Base-by-base conservation (phyloP, 2,888 invertebrate genomes). In the Lasius platythorax region DNA sequence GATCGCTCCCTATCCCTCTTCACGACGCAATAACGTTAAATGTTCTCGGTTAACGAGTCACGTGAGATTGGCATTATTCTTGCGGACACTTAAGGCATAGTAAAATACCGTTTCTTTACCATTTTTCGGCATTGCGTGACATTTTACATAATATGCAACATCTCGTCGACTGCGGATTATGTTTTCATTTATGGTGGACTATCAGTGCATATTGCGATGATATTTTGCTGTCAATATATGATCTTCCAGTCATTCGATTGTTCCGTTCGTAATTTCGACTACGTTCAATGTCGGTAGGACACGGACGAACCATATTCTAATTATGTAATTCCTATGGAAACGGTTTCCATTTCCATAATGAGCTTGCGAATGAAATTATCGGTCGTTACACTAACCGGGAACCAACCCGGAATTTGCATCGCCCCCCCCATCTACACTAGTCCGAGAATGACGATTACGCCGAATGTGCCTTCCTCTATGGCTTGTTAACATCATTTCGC, bases 281-380 rank as follows among this genome's bases (percentile, higher is more conserved):
- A 18, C 8, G 73, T 73, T 43, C 50, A 50, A 73, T 37, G 28
- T 28, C 28, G 61, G 0, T 46, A 18, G 33, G 1, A 40, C 50
- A 12, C 40, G 28, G 28, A 58, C 58, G 11, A 40, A 33, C 46
- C 61, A 58, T 40, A 30, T 56, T 73, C 79, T 61, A 73, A 81
- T 81, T 81, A 63, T 81, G 73, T 81, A 73, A 81, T 81, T 81
- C 61, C 79, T 81, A 81, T 81, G 79, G 79, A 73, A 81, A 61
- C 79, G 73, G 46, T 81, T 70, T 46, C 79, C 61, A 81, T 81
- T 81, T 81, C 74, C 79, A 81, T 81, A 81, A 81, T 81, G 73
- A 81, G 74, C 79, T 63, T 73, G 73, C 73, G 37, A 81, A 81
- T 73, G 73, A 81, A 81, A 81, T 81, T 81, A 81, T 81, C 61